A percentile compares a stretch with the other conserved stretches of the same genome.
These are phyloP conservation scores for Erythrocercus mccallii DNA, from an alignment of 2,113 vertebrate genomes.

Conservation along the genomic window DNA sequence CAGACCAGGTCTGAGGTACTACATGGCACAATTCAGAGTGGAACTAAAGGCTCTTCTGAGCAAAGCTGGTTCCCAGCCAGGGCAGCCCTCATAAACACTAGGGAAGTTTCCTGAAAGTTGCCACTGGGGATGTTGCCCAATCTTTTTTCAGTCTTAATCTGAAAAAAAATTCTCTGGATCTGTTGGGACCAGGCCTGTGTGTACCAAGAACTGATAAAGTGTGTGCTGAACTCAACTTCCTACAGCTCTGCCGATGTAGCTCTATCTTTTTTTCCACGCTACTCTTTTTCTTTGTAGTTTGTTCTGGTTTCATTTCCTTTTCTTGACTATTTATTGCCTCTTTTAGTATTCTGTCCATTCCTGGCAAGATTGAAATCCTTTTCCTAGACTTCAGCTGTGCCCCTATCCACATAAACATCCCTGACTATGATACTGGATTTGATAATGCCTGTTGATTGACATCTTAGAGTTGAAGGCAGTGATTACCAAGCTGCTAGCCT, in stretches of 20 bases:
- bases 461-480: background rate
- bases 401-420: background rate
- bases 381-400: background rate
- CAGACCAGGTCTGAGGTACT: background rate
- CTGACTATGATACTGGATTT: background rate
- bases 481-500: background rate
- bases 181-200: background rate
- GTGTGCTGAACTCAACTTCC: background rate
- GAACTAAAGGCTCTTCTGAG: background rate
- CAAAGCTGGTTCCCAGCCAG: background rate
- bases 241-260: background rate
- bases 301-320: background rate
- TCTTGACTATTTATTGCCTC: background rate
- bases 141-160: background rate
- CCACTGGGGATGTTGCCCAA: background rate
- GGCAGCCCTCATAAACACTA: background rate
- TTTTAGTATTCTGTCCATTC: background rate
- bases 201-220: background rate
- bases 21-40: background rate
- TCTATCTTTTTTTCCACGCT: background rate
- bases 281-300: background rate
- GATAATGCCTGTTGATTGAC: background rate
- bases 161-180: background rate
- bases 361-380: background rate
- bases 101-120: background rate